Base-by-base conservation (phyloP, 2,888 invertebrate genomes). In the Habroteleia sp. region DNA sequence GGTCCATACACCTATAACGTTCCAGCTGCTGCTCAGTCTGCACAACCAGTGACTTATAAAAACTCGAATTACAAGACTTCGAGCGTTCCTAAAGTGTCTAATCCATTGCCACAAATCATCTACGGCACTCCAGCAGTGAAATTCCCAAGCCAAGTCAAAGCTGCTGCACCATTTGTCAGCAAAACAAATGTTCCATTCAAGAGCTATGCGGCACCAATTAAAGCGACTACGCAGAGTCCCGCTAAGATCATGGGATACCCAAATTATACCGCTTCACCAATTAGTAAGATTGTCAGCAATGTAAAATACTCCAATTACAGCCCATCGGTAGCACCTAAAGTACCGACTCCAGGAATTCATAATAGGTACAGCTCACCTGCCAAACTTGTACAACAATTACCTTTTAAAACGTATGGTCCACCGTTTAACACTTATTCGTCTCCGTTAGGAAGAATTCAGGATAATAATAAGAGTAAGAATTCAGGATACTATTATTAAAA, bases 361-460 rank as follows among this genome's bases (percentile, higher is more conserved):
- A 20, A 20, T 17, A 17, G 17, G 23, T 42, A 42, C 11, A 25
- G 10, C 5, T 4, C 25, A 11, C 11, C 23, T 7, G 8, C 4
- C 5, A 25, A 6, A 7, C 8, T 5, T 4, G 16, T 7, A 7
- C 17, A 39, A 11, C 8, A 23, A 6, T 13, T 25, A 3, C 42
- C 42, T 0, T 44, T 44, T n/a, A 44, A 25, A 13, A 44, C 42
- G 6, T 44, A 44, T 7, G 42, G 42, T 1, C 42, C 42, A 13
- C 42, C 42, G 6, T 39, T 13, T 0, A 1, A 39, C n/a, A 39
- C 3, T 16, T 3, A 7, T 3, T 16, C 10, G 2, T 16, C 14
- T 6, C 8, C 16, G 5, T 16, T 29, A 29, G 2, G 7, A 29
- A 5, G 5, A 20, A 20, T 20, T 5, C 20, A 20, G n/a, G n/a